Conservation (phyloP, 2,113 vertebrate species). For the Platanista minor region DNA sequence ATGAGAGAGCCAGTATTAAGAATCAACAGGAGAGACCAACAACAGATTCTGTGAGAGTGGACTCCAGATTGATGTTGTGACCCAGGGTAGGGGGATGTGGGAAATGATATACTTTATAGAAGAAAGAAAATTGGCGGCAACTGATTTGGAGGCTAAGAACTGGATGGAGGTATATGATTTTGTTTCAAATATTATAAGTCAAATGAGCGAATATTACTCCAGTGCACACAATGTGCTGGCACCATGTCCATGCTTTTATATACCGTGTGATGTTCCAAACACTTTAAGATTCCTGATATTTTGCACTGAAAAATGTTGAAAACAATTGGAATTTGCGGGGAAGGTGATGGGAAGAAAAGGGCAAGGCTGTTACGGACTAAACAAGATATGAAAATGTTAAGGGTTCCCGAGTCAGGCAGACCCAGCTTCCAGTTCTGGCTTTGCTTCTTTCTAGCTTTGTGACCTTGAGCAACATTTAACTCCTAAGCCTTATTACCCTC, state of each 20-base stretch:
- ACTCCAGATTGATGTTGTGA: neutral
- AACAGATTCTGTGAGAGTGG: neutral
- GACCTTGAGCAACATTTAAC: neutral
- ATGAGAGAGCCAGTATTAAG: neutral
- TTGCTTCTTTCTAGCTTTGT: neutral
- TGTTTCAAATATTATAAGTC: neutral
- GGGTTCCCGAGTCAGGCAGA: neutral
- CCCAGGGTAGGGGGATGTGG: neutral
- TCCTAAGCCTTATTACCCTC: neutral
- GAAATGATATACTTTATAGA: neutral
- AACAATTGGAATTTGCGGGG: neutral
- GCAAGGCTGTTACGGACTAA: neutral
- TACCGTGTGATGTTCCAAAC: fast-evolving
- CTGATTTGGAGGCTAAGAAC: neutral
- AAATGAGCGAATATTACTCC: neutral
- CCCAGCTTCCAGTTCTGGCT: neutral
- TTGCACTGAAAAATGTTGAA: neutral
- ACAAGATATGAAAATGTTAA: neutral
- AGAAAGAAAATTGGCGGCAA: neutral
- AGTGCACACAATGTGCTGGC: neutral
- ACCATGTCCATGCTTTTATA: neutral
- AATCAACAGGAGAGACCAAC: neutral
- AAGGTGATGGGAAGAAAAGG: neutral
- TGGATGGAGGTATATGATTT: neutral
- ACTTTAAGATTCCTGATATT: neutral